Percentiles rank a stretch among this genome's conserved stretches.
Conservation (phyloP, 2,888 invertebrate species). For the Drosophila mulleri region DNA sequence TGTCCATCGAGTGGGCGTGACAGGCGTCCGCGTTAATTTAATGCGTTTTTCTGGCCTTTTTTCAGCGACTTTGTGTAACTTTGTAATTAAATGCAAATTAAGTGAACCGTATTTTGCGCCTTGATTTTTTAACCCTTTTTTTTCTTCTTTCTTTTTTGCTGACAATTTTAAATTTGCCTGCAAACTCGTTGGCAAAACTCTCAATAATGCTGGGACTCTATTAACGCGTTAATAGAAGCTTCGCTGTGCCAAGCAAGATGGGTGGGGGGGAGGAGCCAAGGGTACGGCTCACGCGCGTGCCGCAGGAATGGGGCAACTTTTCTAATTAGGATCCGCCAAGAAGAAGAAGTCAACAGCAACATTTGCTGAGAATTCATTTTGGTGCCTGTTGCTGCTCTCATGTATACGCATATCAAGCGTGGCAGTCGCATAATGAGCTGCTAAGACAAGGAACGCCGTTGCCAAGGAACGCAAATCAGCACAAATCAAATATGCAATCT, state of each 20-base stretch:
- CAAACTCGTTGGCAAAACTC: conserved; percentile 60
- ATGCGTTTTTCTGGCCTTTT: conserved; percentile 17
- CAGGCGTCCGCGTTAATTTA: conserved; percentile 22
- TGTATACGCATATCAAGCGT: conserved; percentile 51
- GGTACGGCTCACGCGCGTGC: conserved; percentile 23
- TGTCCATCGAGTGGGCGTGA: conserved; percentile 16
- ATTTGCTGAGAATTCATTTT: conserved; percentile 23
- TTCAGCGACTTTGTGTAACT: conserved; percentile 49
- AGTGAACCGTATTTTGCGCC: conserved; percentile 66
- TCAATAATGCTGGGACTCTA: conserved; percentile 62
- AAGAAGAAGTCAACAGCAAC: conserved; percentile 9
- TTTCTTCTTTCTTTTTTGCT: conserved; percentile 32
- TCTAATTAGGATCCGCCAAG: conserved; percentile 68
- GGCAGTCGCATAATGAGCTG: conserved; percentile 43
- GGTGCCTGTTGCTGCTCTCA: conserved; percentile 27
- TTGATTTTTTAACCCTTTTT: conserved; percentile 57
- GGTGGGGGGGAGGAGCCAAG: background rate
- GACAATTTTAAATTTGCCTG: conserved; percentile 62
- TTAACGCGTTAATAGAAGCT: conserved; percentile 60
- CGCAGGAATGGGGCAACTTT: conserved; percentile 62
- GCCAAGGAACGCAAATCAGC: conserved; percentile 51
- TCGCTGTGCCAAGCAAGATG: background rate
- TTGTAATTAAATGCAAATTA: conserved; percentile 80
- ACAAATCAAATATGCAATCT: conserved; percentile 65
- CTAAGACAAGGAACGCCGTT: conserved; percentile 35